phyloP scores from a whole-genome alignment of 2,113 vertebrate species.

The Rhinichthys klamathensis region DNA sequence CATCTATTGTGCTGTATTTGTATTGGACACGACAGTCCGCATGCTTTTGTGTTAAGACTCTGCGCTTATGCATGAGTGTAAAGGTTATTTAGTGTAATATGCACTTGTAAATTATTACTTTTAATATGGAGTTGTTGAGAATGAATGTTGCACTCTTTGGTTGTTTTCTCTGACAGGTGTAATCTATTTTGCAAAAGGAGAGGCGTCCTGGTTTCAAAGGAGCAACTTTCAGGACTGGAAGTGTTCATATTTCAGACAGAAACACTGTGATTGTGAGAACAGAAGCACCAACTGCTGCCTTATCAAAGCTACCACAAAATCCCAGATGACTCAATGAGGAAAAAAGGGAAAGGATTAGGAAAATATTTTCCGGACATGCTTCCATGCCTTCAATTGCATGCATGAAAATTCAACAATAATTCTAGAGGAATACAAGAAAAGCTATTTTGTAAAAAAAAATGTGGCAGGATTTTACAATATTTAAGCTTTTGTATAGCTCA shows the following conservation, averaged over 20 bases:
- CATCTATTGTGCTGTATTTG: neutral
- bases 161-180: conserved; percentile 7
- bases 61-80: neutral
- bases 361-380: neutral
- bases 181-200: neutral
- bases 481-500: neutral
- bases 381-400: neutral
- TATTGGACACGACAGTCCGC: neutral
- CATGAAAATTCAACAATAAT: neutral
- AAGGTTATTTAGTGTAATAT: neutral
- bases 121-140: neutral
- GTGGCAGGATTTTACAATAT: neutral
- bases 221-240: conserved; percentile 3
- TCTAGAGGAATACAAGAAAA: neutral
- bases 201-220: neutral
- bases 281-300: neutral
- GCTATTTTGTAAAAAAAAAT: neutral
- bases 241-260: conserved; percentile 1
- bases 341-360: conserved; percentile 4
- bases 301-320: conserved; percentile 18
- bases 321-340: conserved; percentile 21
- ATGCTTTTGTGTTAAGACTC: neutral
- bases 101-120: neutral
- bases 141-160: neutral
- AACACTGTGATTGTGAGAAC: neutral